Base-by-base conservation (phyloP, 2,797 vertebrate genomes). In the Rhynchonycteris naso region DNA sequence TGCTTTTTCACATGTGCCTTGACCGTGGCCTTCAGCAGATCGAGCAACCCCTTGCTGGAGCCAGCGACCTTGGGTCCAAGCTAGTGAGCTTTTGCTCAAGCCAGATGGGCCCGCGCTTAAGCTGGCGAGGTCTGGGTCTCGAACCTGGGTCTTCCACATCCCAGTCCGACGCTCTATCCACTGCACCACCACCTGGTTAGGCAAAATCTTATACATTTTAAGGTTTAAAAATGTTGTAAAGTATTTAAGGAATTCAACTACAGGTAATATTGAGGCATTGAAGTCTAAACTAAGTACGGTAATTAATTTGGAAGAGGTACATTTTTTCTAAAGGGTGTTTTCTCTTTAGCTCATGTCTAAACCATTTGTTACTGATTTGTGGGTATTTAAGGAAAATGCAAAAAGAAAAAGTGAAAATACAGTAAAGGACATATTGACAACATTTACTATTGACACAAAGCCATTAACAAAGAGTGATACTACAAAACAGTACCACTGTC, bases 251-350 rank as follows among this genome's bases (percentile, higher is more conserved):
- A 74, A 63, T 63, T 79, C 3, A 90, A 1, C 87, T 87, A 63
- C 13, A 72, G 24, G 12, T 83, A 52, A 88, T 63, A 52, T 35
- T 58, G 56, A 50, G 9, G 10, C 30, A 13, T 33, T 79, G 50
- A 92, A 66, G 19, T 59, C 13, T 58, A 71, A 43, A 63, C 7
- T 71, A 87, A 7, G 12, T 33, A 66, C 33, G 75, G 75, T 35
- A n/a, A 68, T 83, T 80, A 47, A 61, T 69, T 89, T 66, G 58
- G 93, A 95, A 93, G 75, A 78, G 50, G 24, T 33, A 74, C 0
- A n/a, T 28, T 69, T 68, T 72, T 89, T 16, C 72, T 74, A 14
- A 78, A 83, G 14, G 4, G 0, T 6, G 56, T 76, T 54, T 14
- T 8, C 2, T 33, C 18, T 71, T 30, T 58, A 68, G 7, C 65